Percentiles rank a stretch among this genome's conserved stretches.
Conservation (phyloP, 2,113 vertebrate species). For the Melozone crissalis region DNA sequence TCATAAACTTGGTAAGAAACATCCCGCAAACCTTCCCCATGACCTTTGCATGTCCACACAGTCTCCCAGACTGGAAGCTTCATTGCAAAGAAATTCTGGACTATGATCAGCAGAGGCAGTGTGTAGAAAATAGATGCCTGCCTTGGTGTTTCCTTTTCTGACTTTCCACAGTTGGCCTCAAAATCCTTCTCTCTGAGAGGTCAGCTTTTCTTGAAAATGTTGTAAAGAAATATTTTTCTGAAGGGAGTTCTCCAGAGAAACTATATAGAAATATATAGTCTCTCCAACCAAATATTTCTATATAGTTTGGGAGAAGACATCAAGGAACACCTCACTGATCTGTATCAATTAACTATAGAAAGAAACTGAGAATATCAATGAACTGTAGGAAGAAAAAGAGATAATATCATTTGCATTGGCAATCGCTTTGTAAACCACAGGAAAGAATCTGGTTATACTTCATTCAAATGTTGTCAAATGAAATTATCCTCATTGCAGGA, state of each 20-base stretch:
- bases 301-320: neutral
- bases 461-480: neutral
- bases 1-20: neutral
- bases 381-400: neutral
- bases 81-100: neutral
- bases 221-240: neutral
- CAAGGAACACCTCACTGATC: neutral
- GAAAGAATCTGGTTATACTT: neutral
- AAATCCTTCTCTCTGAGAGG: neutral
- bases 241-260: neutral
- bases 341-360: neutral
- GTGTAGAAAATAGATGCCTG: neutral
- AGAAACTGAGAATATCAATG: neutral
- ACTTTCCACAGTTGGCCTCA: neutral
- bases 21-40: neutral
- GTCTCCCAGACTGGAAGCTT: neutral
- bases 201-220: neutral
- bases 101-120: neutral
- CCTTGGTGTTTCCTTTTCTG: neutral
- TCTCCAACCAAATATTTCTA: neutral
- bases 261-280: too few relatives aligned
- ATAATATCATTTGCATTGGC: neutral
- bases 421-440: neutral
- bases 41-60: neutral
- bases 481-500: neutral